Conservation (phyloP, 2,113 vertebrate genomes). For the Aptenodytes forsteri region DNA sequence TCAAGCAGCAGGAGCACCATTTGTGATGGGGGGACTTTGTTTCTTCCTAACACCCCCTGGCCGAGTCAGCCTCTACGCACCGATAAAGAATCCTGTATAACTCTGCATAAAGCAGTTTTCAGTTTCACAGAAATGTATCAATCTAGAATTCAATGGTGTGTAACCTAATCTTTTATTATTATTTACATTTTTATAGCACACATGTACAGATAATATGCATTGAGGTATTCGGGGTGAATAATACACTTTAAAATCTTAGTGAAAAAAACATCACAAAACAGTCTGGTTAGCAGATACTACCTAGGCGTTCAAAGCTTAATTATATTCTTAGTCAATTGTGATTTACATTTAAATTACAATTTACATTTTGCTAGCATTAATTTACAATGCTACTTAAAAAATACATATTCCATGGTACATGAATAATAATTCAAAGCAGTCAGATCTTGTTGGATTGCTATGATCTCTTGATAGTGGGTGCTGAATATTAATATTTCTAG, state of each 20-base stretch:
- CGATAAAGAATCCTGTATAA: background rate
- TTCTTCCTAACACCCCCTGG: background rate
- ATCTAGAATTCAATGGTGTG: background rate
- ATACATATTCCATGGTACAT: slow-evolving; percentile 46
- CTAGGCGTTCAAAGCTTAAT: slow-evolving; percentile 24
- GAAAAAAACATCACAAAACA: background rate
- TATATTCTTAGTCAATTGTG: slow-evolving; percentile 47
- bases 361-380: slow-evolving; percentile 26
- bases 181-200: slow-evolving; percentile 21
- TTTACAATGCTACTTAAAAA: slow-evolving; percentile 51
- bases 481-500: slow-evolving; percentile 37
- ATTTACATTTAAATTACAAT: slow-evolving; percentile 69
- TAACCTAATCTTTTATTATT: background rate
- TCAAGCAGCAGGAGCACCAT: background rate
- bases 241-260: background rate
- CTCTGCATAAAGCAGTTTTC: background rate
- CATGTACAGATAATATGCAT: background rate
- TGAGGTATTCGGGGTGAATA: background rate
- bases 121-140: background rate
- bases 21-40: background rate
- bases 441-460: slow-evolving; percentile 13
- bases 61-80: background rate
- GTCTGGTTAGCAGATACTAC: background rate
- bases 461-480: background rate
- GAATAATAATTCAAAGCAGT: slow-evolving; percentile 44